Conservation (phyloP, 2,797 vertebrate species). For the Xenentodon cancila region DNA sequence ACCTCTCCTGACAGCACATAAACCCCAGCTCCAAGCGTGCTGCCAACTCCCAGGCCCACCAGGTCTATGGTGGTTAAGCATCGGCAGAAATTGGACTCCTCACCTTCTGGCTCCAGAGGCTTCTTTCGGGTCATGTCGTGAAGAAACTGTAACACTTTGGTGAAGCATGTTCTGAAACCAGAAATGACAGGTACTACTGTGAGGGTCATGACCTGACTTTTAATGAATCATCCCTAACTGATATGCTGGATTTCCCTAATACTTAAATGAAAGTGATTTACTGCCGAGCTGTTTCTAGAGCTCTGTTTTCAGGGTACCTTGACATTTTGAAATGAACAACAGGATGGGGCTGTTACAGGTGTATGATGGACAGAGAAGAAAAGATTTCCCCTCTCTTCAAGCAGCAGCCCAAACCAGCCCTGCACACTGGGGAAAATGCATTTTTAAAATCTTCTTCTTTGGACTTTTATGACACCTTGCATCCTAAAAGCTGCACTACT, state of each 20-base stretch:
- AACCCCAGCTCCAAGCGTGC: constrained; percentile 57
- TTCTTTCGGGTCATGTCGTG: constrained; percentile 34
- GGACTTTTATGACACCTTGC: too few species aligned
- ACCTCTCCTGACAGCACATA: constrained; percentile 80
- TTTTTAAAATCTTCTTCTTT: too few species aligned
- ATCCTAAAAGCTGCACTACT: too few species aligned
- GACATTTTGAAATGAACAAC: background rate
- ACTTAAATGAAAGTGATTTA: constrained; percentile 8
- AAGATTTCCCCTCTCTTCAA: background rate
- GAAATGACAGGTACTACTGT: background rate
- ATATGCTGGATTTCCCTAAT: too few species aligned
- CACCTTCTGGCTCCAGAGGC: constrained; percentile 14
- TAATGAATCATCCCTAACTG: too few species aligned
- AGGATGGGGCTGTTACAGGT: background rate
- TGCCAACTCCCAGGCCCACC: constrained; percentile 61
- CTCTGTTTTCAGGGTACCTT: background rate
- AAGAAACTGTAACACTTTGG: constrained; percentile 14
- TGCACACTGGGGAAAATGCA: too few species aligned
- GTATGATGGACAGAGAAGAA: too few species aligned
- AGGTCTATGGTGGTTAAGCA: constrained; percentile 75
- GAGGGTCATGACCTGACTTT: too few species aligned
- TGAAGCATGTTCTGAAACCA: constrained; percentile 9
- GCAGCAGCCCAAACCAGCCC: background rate
- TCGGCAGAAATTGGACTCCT: constrained; percentile 61
- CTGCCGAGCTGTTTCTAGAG: constrained; percentile 15